phyloP scores from a whole-genome alignment of 2,888 invertebrate species.

The Calameuta filiformis region DNA sequence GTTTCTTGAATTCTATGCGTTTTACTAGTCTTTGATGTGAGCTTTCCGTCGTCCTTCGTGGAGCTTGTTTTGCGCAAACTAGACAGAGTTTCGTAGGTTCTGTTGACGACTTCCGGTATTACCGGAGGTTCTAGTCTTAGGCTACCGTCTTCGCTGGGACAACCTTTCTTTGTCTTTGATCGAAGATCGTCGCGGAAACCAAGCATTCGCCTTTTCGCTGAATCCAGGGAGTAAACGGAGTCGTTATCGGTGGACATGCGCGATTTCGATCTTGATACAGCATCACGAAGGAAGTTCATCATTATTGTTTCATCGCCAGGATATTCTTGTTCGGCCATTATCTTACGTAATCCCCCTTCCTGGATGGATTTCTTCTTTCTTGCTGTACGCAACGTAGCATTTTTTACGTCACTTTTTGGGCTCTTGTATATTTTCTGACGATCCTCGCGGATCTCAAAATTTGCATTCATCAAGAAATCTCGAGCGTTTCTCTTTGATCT shows the following conservation, averaged over 20 bases:
- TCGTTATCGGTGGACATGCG: slow-evolving; percentile 19
- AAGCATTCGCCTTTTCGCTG: slow-evolving; percentile 1
- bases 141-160: slow-evolving; percentile 9
- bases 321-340: slow-evolving; percentile 1
- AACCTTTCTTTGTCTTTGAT: not conserved
- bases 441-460: not conserved
- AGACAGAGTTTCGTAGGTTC: slow-evolving; percentile 69
- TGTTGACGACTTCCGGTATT: slow-evolving; percentile 71
- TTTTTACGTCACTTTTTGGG: not conserved
- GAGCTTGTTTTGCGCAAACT: slow-evolving; percentile 66
- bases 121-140: slow-evolving; percentile 71
- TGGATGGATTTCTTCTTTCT: slow-evolving; percentile 7
- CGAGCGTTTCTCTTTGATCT: not conserved
- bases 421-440: slow-evolving; percentile 1
- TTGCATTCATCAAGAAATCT: not conserved
- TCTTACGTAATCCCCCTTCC: not conserved
- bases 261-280: slow-evolving; percentile 15
- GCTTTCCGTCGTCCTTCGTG: not conserved
- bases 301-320: slow-evolving; percentile 16
- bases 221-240: slow-evolving; percentile 19
- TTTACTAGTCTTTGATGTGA: slow-evolving; percentile 41
- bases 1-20: not conserved
- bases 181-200: not conserved
- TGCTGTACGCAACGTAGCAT: not conserved
- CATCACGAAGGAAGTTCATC: slow-evolving; percentile 17